Conservation (phyloP, 2,113 vertebrate genomes). For the Tragelaphus strepsiceros region DNA sequence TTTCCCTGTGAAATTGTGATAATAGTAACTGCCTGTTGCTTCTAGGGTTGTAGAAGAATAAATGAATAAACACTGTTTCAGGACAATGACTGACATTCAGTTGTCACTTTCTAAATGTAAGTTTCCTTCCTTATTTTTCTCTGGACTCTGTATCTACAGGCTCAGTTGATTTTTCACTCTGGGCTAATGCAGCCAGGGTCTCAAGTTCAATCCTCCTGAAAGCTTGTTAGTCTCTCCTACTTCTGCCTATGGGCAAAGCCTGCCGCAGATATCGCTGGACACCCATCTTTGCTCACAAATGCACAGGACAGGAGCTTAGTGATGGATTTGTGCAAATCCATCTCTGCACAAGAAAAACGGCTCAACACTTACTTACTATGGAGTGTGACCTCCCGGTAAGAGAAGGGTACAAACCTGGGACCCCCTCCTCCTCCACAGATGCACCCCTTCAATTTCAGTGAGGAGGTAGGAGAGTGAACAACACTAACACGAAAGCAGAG, state of each 20-base stretch:
- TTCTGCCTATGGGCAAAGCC: neutral
- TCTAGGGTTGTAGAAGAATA: neutral
- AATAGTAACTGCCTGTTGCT: neutral
- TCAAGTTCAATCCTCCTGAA: conserved; percentile 20
- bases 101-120: neutral
- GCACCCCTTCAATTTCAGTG: neutral
- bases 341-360: neutral
- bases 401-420: neutral
- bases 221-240: neutral
- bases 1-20: neutral
- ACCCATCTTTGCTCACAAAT: neutral
- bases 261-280: neutral
- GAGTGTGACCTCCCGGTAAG: neutral
- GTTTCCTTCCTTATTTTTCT: neutral
- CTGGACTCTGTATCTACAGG: neutral
- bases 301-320: neutral
- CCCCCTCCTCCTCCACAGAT: neutral
- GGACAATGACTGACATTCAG: neutral
- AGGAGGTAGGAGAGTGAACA: neutral
- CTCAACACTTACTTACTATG: neutral
- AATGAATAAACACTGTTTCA: neutral
- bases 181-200: neutral
- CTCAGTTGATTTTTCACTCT: neutral
- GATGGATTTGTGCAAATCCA: conserved; percentile 8
- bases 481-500: neutral